A percentile compares a stretch with the other conserved stretches of the same genome.
phyloP scores from a whole-genome alignment of 2,888 invertebrate genomes.

The Phyllotreta cruciferae region DNA sequence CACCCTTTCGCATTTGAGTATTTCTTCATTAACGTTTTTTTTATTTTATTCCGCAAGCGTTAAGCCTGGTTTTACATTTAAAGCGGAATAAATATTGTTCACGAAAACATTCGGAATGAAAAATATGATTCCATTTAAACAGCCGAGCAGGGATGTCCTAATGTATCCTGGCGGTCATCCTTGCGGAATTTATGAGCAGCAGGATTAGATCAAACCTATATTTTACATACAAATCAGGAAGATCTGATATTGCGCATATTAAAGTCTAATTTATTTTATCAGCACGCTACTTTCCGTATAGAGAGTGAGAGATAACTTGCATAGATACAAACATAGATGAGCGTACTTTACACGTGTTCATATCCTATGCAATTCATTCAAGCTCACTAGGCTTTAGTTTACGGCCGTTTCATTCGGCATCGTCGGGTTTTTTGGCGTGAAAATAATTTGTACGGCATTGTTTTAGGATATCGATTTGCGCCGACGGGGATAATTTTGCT shows the following conservation, averaged over 20 bases:
- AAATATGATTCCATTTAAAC: slow-evolving; percentile 15
- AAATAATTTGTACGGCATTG: no score
- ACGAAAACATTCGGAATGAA: slow-evolving; percentile 7
- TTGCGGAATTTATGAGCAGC: slow-evolving; percentile 21
- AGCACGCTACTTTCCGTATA: slow-evolving; percentile 24
- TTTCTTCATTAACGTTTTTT: neutral
- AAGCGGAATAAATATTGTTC: slow-evolving; percentile 11
- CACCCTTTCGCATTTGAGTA: neutral
- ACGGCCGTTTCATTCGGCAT: no score
- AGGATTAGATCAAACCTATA: slow-evolving; percentile 23
- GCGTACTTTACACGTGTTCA: slow-evolving; percentile 20
- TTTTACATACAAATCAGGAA: slow-evolving; percentile 23
- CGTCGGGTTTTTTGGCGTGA: no score
- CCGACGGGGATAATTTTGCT: no score
- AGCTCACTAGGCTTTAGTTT: neutral
- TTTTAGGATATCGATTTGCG: no score
- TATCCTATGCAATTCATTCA: slow-evolving; percentile 8
- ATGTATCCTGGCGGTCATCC: slow-evolving; percentile 18
- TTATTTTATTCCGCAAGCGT: neutral
- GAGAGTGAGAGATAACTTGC: slow-evolving; percentile 18
- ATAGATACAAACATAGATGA: slow-evolving; percentile 18
- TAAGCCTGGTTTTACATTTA: slow-evolving; percentile 1
- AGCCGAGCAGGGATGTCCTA: slow-evolving; percentile 15
- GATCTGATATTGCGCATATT: slow-evolving; percentile 22
- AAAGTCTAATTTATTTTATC: slow-evolving; percentile 26